Conservation (phyloP, 2,113 vertebrate genomes). For the Indri indri region DNA sequence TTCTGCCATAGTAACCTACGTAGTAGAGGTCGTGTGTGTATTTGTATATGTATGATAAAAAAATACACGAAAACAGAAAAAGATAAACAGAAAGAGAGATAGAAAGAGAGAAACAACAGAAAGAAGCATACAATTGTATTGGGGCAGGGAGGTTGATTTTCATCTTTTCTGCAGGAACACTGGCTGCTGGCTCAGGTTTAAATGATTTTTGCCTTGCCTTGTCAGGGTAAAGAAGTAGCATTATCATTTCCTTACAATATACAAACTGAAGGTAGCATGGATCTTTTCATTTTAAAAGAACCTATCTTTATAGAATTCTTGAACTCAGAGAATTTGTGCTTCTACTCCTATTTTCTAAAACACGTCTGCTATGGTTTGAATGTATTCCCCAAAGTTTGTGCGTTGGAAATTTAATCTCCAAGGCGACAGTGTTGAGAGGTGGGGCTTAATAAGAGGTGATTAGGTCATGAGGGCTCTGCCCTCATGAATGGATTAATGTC, state of each 20-base stretch:
- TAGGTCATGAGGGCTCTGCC: background rate
- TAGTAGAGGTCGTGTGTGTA: background rate
- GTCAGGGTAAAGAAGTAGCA: background rate
- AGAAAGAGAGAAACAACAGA: background rate
- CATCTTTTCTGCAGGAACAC: background rate
- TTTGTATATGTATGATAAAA: background rate
- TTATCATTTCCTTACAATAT: background rate
- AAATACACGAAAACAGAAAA: background rate
- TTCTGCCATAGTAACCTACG: background rate
- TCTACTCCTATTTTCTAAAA: background rate
- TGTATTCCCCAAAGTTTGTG: background rate
- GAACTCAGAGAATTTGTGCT: background rate
- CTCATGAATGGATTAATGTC: background rate
- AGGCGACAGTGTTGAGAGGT: background rate
- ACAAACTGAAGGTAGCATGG: background rate
- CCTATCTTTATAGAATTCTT: background rate
- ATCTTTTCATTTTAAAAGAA: background rate
- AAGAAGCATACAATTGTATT: background rate
- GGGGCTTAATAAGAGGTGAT: background rate
- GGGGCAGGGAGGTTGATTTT: background rate
- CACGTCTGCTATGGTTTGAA: background rate
- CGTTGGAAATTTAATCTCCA: background rate
- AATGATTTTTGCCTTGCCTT: background rate
- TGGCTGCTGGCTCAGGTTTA: background rate
- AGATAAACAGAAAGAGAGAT: background rate